phyloP scores from a whole-genome alignment of 2,797 vertebrate genomes.

The Gallinago nigripennis region DNA sequence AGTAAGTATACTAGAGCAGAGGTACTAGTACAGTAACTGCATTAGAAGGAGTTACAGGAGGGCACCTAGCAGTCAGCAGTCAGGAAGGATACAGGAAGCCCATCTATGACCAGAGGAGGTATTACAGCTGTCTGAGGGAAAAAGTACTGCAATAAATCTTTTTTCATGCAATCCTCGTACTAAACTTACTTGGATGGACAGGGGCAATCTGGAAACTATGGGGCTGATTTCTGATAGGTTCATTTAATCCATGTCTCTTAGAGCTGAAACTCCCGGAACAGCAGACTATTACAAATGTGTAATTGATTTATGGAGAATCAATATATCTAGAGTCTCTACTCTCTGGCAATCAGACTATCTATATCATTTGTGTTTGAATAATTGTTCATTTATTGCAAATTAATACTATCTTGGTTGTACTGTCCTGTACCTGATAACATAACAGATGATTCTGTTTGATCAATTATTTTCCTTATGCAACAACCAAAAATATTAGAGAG shows the following conservation, averaged over 20 bases:
- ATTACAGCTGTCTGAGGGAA: background rate
- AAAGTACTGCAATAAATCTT: background rate
- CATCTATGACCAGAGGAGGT: background rate
- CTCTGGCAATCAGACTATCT: background rate
- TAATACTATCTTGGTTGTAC: background rate
- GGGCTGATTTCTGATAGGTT: background rate
- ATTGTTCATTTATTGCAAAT: background rate
- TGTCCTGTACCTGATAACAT: background rate
- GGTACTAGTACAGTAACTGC: background rate
- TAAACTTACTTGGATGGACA: background rate
- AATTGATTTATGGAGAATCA: background rate
- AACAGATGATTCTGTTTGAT: background rate
- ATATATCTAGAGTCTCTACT: background rate
- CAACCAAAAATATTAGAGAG: background rate
- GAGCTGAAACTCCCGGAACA: background rate
- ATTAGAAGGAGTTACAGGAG: background rate
- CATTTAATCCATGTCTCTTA: background rate
- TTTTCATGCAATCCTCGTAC: background rate
- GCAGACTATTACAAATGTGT: background rate
- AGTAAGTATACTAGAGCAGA: background rate
- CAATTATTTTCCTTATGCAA: background rate
- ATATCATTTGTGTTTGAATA: fast-evolving
- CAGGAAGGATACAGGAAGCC: background rate
- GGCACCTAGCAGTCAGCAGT: background rate
- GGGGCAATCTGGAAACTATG: background rate